Conservation (phyloP, 2,113 vertebrate genomes). For the Tragulus kanchil region DNA sequence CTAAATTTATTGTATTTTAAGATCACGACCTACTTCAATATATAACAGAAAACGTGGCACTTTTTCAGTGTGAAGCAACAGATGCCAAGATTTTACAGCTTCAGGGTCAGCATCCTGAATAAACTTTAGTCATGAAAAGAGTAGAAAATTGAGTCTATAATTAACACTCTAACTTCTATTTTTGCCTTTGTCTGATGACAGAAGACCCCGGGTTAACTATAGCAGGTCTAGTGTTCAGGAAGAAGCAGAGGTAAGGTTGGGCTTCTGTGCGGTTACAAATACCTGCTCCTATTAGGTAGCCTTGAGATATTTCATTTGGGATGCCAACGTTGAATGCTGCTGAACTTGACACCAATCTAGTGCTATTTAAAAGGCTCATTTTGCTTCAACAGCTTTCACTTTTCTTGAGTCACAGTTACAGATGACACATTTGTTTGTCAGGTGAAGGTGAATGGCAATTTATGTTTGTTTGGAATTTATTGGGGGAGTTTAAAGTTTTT, state of each 20-base stretch:
- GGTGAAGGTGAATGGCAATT: not conserved
- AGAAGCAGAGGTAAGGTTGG: not conserved
- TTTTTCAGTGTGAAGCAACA: conserved; percentile 38
- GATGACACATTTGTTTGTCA: not conserved
- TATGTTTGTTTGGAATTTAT: not conserved
- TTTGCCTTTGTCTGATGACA: not conserved
- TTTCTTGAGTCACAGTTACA: not conserved
- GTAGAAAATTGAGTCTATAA: not conserved
- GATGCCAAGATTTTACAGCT: conserved; percentile 1
- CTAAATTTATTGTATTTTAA: conserved; percentile 53
- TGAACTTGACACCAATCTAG: not conserved
- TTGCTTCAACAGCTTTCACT: not conserved
- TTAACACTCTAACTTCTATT: not conserved
- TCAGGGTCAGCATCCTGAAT: not conserved
- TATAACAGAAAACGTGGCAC: conserved; percentile 23
- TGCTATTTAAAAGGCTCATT: not conserved
- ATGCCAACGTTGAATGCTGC: not conserved
- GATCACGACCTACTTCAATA: not conserved
- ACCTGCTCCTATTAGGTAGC: not conserved
- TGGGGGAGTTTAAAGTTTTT: conserved; percentile 19
- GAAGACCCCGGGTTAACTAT: not conserved
- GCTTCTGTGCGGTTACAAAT: not conserved
- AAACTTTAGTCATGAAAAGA: not conserved
- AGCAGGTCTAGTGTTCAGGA: not conserved
- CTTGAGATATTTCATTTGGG: not conserved